A percentile compares a stretch with the other conserved stretches of the same genome.
Conservation (phyloP, 2,888 invertebrate genomes). For the Lapara coniferarum region DNA sequence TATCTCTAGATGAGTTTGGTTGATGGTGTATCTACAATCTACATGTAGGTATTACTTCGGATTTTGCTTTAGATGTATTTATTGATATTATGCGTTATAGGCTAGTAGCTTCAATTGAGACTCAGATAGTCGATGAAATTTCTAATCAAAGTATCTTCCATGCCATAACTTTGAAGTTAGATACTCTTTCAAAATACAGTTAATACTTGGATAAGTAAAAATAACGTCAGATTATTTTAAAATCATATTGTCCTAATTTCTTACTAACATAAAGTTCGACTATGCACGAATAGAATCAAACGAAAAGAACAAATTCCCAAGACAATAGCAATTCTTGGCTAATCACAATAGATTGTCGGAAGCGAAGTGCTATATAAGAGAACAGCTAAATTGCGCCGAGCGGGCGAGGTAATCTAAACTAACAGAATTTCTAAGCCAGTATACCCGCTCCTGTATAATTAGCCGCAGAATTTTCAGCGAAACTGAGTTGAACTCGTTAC, state of each 20-base stretch:
- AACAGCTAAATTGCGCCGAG: slow-evolving; percentile 19
- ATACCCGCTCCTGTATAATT: slow-evolving; percentile 34
- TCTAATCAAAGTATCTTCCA: not conserved
- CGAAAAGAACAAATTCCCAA: not conserved
- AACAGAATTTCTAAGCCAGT: slow-evolving; percentile 31
- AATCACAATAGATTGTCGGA: slow-evolving; percentile 27
- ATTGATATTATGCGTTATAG: not conserved
- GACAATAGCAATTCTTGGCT: slow-evolving; percentile 15
- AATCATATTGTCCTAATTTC: no score
- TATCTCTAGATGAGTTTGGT: not conserved
- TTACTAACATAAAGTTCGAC: no score
- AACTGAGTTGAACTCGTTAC: slow-evolving; percentile 37
- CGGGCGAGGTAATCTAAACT: slow-evolving; percentile 33
- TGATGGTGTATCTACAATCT: no score
- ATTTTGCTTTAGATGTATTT: slow-evolving; percentile 3
- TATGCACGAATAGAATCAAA: not conserved
- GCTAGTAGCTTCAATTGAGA: not conserved
- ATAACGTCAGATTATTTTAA: no score
- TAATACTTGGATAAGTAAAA: no score
- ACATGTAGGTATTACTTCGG: not conserved
- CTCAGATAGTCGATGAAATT: not conserved
- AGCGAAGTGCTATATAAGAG: slow-evolving; percentile 26
- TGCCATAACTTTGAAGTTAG: not conserved
- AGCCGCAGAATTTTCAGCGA: slow-evolving; percentile 43
- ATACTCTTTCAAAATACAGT: no score